These are phyloP conservation scores for Acanthopleura granulata DNA, from an alignment of 2,888 invertebrate species.

Conservation along the genomic window DNA sequence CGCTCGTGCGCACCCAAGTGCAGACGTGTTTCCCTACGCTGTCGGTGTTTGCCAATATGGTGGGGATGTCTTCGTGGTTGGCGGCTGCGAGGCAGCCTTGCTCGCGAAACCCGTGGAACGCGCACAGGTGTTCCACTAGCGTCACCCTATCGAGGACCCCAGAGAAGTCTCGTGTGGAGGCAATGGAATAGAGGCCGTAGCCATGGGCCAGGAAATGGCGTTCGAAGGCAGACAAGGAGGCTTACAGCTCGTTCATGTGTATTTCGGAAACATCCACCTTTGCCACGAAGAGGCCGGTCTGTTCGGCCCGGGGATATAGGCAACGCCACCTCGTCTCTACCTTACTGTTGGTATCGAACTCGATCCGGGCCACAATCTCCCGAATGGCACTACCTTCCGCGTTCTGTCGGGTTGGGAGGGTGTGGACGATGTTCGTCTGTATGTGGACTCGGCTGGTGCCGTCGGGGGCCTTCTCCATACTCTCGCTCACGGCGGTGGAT, in stretches of 20 bases:
- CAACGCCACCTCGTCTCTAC: not conserved
- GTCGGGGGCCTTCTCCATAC: slow-evolving; percentile 14
- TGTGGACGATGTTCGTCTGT: slow-evolving; percentile 22
- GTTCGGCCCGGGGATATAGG: not conserved
- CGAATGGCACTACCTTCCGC: slow-evolving; percentile 14
- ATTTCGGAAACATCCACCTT: no score
- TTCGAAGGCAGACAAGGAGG: slow-evolving; percentile 18
- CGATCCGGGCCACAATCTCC: slow-evolving; percentile 11
- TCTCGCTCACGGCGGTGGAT: not conserved
- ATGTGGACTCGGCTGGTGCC: slow-evolving; percentile 19
- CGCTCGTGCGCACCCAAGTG: slow-evolving; percentile 10
- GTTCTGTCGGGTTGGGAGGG: slow-evolving; percentile 17
- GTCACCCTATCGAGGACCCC: slow-evolving; percentile 11
- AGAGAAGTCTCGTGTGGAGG: slow-evolving; percentile 19
- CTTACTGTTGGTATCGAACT: slow-evolving; percentile 8
- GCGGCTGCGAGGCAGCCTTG: no score
- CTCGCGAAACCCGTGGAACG: no score
- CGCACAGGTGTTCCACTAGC: slow-evolving; percentile 11
- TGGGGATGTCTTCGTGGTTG: no score
- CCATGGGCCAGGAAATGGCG: slow-evolving; percentile 12
- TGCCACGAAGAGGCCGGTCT: no score
- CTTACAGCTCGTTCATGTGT: slow-evolving; percentile 19
- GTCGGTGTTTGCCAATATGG: no score
- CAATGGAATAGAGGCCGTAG: slow-evolving; percentile 20
- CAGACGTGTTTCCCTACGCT: not conserved